A percentile compares a stretch with the other conserved stretches of the same genome.
phyloP scores from a whole-genome alignment of 2,888 invertebrate genomes.

The Abrostola triplasia region DNA sequence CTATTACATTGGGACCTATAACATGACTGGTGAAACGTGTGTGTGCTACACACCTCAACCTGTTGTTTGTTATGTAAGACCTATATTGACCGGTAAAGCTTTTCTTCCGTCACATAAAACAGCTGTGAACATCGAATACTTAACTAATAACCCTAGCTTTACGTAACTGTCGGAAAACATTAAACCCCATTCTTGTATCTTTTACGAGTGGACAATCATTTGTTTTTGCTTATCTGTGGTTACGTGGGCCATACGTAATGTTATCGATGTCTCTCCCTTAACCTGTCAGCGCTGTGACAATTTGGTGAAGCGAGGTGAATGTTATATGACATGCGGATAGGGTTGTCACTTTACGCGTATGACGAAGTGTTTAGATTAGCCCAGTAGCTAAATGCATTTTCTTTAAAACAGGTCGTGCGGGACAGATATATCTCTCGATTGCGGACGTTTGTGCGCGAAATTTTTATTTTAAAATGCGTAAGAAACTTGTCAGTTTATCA shows the following conservation, averaged over 20 bases:
- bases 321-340: neutral
- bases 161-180: slow-evolving; percentile 41
- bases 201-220: slow-evolving; percentile 17
- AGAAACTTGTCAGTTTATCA: too few species aligned
- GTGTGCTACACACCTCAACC: too few species aligned
- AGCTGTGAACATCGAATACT: slow-evolving; percentile 5
- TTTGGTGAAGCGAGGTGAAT: neutral
- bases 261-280: slow-evolving; percentile 25
- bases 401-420: too few species aligned
- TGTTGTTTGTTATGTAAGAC: too few species aligned
- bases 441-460: too few species aligned
- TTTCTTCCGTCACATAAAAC: slow-evolving; percentile 15
- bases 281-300: slow-evolving; percentile 24
- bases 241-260: slow-evolving; percentile 33
- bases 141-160: slow-evolving; percentile 7
- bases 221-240: slow-evolving; percentile 15
- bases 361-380: too few species aligned
- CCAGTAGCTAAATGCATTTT: too few species aligned
- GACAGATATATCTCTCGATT: too few species aligned
- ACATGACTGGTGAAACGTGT: too few species aligned
- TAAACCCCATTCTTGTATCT: slow-evolving; percentile 25
- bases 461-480: too few species aligned
- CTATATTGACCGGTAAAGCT: too few species aligned
- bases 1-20: too few species aligned
- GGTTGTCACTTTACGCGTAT: neutral